These are phyloP conservation scores for Meta bourneti DNA, from an alignment of 2,888 invertebrate genomes.

Conservation along the genomic window DNA sequence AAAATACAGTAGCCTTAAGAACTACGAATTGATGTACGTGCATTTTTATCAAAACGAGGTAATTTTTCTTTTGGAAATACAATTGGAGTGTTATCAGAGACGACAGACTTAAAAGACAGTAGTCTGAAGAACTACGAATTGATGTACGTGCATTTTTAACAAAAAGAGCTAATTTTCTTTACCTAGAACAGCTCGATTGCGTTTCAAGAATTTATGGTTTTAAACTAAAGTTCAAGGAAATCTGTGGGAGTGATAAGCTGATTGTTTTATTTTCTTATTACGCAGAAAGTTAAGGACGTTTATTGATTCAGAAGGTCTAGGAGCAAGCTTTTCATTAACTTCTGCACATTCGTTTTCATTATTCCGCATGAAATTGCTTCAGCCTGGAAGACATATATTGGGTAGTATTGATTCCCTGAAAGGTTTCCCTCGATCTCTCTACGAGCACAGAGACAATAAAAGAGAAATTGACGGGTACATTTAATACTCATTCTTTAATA, in stretches of 20 bases:
- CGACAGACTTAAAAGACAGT: no score
- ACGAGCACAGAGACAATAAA: background rate
- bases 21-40: no score
- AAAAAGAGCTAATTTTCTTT: no score
- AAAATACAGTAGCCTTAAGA: no score
- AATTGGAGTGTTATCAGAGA: no score
- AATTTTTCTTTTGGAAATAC: no score
- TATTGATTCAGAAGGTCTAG: slow-evolving; percentile 39
- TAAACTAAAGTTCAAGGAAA: background rate
- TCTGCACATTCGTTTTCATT: slow-evolving; percentile 50
- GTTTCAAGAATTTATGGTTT: no score
- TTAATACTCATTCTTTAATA: background rate
- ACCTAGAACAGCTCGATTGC: no score
- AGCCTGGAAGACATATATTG: slow-evolving; percentile 18
- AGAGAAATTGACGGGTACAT: background rate
- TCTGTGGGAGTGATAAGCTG: background rate
- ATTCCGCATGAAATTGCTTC: slow-evolving; percentile 30
- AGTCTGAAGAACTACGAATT: no score
- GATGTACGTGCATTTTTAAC: no score
- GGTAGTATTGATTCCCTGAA: slow-evolving; percentile 31
- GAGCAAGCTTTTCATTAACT: slow-evolving; percentile 49
- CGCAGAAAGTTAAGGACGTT: background rate
- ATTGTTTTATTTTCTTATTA: slow-evolving; percentile 4
- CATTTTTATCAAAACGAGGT: no score
- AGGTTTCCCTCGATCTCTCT: background rate